A percentile compares a stretch with the other conserved stretches of the same genome.
Conservation (phyloP, 2,113 vertebrate species). For the Gambusia affinis region DNA sequence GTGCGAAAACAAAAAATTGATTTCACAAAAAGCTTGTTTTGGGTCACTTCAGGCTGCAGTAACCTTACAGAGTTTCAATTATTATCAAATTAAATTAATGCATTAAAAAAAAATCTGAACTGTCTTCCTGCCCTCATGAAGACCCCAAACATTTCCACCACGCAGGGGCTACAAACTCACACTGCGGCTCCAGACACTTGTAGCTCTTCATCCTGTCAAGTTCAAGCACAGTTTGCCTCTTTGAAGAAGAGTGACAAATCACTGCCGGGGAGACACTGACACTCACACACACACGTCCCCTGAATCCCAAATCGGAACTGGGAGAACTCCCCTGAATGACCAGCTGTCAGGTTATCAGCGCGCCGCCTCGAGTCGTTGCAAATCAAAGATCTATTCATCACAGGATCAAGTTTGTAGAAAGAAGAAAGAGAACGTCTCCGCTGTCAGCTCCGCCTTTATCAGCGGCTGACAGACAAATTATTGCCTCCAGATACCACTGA, state of each 20-base stretch:
- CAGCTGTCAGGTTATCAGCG: slow-evolving; percentile 17
- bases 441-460: slow-evolving; percentile 34
- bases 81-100: too few relatives aligned
- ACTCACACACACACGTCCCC: neutral
- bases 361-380: neutral
- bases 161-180: neutral
- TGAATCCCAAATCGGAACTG: slow-evolving; percentile 10
- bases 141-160: slow-evolving; percentile 5
- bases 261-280: neutral
- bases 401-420: neutral
- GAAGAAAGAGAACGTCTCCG: neutral
- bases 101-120: neutral
- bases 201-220: slow-evolving; percentile 5
- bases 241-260: slow-evolving; percentile 26
- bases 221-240: slow-evolving; percentile 21
- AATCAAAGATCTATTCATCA: neutral
- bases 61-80: too few relatives aligned
- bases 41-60: too few relatives aligned
- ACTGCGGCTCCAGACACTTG: slow-evolving; percentile 1
- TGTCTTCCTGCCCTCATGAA: neutral
- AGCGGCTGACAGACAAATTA: slow-evolving; percentile 42
- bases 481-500: slow-evolving; percentile 23
- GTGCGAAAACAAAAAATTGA: neutral
- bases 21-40: too few relatives aligned
- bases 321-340: neutral